Base-by-base conservation (phyloP, 1,140 invertebrate genomes). In the Gryon sp. region DNA sequence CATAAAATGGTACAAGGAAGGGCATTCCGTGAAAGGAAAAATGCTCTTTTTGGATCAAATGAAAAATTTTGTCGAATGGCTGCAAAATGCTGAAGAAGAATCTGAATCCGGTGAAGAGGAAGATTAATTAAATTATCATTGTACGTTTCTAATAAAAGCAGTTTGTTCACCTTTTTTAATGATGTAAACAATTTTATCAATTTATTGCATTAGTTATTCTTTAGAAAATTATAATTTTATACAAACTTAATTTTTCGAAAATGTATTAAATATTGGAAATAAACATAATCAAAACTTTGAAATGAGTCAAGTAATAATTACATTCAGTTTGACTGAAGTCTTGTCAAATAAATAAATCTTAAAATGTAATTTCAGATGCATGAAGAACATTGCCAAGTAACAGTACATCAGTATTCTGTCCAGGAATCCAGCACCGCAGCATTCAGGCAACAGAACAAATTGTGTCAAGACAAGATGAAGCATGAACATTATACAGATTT, bases 41-140 rank as follows among this genome's bases (percentile, higher is more conserved):
- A 94, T 96, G 90, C 94, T 98, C 90, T 99, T 99, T 91, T 92
- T 98, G 78, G 96, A 98, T 82, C 97, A 99, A 91, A 98, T 98
- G 94, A 97, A 97, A 89, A 95, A 96, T 90, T 98, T 99, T 87
- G 92, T 98, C 36, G 97, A 99, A 88, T 99, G 97, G 97, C 90
- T 99, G 22, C 95, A 98, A 88, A 98, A 94, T 90, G 97, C 97
- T 68, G 97, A 98, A 89, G 97, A 98, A 91, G 97, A 91, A 82
- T 91, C 88, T 65, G 90, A 91, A 84, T 91, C 90, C 45, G 89
- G 85, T 55, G 88, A 89, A 70, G 88, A 89, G 8, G 87, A 88
- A 18, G 86, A 89, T 81, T 87, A 86, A 84, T 50, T 34, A 43
- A 60, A 60, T 65, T 50, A 74, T 50, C 24, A 53, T 36, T 65